Conservation (phyloP, 2,797 vertebrate species). For the Menidia menidia region DNA sequence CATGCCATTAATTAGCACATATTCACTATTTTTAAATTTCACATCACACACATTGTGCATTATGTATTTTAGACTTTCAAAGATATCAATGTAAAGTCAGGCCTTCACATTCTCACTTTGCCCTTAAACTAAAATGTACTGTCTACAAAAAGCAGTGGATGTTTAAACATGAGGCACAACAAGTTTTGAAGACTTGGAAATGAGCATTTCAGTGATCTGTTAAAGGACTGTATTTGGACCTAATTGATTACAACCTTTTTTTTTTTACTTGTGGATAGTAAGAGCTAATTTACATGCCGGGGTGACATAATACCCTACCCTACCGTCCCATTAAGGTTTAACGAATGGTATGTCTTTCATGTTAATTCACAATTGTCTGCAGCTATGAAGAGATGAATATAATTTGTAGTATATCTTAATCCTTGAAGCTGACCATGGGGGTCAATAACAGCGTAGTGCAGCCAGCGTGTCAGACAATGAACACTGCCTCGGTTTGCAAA, state of each 20-base stretch:
- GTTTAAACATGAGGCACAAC: conserved; percentile 3
- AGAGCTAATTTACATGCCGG: conserved; percentile 11
- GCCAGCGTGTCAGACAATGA: conserved; percentile 56
- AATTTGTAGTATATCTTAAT: conserved; percentile 47
- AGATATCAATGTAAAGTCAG: not conserved
- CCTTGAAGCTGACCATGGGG: conserved; percentile 43
- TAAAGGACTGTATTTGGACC: not conserved
- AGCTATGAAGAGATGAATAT: conserved; percentile 44
- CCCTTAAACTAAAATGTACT: not conserved
- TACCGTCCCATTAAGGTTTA: conserved; percentile 12
- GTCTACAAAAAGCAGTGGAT: not conserved
- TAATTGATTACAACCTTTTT: conserved; percentile 1
- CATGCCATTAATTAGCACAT: too few relatives aligned
- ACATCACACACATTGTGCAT: too few relatives aligned
- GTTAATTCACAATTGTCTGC: conserved; percentile 49
- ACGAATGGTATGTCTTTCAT: conserved; percentile 36
- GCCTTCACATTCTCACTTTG: not conserved
- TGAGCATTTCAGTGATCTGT: not conserved
- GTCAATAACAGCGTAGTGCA: conserved; percentile 50
- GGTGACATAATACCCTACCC: conserved; percentile 1
- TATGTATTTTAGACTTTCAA: too few relatives aligned
- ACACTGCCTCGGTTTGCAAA: conserved; percentile 54
- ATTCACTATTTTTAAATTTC: too few relatives aligned
- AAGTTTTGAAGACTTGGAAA: conserved; percentile 2
- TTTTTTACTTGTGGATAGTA: conserved; percentile 6